These are phyloP conservation scores for Drosophila repleta DNA, from an alignment of 1,140 invertebrate genomes.

Conservation along the genomic window DNA sequence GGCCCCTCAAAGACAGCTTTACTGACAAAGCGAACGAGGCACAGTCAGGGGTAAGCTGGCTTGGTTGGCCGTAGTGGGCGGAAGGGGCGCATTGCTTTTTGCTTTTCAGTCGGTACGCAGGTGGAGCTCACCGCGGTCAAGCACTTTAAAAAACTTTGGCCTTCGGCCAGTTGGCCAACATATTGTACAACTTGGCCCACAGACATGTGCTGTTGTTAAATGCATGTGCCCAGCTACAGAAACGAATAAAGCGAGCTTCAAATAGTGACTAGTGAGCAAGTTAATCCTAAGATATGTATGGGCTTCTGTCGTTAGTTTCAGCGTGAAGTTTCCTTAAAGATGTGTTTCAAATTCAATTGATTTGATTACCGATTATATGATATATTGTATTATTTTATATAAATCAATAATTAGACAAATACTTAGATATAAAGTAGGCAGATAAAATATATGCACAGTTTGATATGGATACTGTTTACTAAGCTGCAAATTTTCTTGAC, in stretches of 20 bases:
- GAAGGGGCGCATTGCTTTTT: conserved; percentile 25
- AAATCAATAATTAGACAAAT: neutral
- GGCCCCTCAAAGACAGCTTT: neutral
- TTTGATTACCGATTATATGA: too few relatives aligned
- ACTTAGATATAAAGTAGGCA: too few relatives aligned
- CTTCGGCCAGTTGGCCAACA: conserved; percentile 22
- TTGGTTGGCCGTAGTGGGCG: neutral
- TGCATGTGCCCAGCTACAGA: conserved; percentile 5
- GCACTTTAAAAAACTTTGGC: conserved; percentile 46
- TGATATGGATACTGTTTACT: too few relatives aligned
- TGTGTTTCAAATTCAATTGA: neutral
- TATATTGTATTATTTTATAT: too few relatives aligned
- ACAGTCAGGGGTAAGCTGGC: neutral
- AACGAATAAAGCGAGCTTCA: conserved; percentile 15
- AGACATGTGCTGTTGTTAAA: conserved; percentile 3
- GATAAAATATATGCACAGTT: too few relatives aligned
- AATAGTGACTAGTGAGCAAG: neutral
- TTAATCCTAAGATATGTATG: neutral
- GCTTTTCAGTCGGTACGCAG: conserved; percentile 34
- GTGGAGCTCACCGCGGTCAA: conserved; percentile 41
- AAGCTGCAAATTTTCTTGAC: too few relatives aligned
- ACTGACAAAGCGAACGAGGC: conserved; percentile 1
- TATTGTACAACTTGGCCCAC: conserved; percentile 18
- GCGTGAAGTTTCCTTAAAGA: neutral
- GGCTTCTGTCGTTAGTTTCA: neutral